These are phyloP conservation scores for Parochlus steinenii DNA, from an alignment of 2,888 invertebrate species.

Conservation along the genomic window DNA sequence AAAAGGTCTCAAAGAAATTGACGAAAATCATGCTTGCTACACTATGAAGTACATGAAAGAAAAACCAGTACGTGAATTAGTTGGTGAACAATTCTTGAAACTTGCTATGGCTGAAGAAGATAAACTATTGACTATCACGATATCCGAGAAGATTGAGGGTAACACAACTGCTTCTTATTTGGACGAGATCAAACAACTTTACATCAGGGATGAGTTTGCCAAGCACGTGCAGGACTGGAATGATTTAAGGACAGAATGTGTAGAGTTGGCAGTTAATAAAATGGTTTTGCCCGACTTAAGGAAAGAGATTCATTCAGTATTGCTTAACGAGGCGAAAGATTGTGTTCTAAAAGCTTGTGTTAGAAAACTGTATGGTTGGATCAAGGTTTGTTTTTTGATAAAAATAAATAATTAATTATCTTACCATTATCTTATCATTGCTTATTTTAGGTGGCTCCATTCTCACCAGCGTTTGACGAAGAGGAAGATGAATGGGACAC, in stretches of 20 bases:
- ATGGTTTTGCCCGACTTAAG: slow-evolving; percentile 81
- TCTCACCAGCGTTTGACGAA: slow-evolving; percentile 70
- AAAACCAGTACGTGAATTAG: slow-evolving; percentile 80
- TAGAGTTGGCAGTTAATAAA: slow-evolving; percentile 71
- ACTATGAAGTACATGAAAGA: slow-evolving; percentile 79
- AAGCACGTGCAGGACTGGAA: slow-evolving; percentile 95
- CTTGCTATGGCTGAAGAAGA: slow-evolving; percentile 67
- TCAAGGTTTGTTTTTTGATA: slow-evolving; percentile 59
- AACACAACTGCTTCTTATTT: slow-evolving; percentile 61
- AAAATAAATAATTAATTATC: neutral
- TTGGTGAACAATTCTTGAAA: slow-evolving; percentile 80
- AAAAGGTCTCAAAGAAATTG: slow-evolving; percentile 85
- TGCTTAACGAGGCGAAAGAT: slow-evolving; percentile 77
- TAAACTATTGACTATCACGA: slow-evolving; percentile 52
- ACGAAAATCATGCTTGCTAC: slow-evolving; percentile 81
- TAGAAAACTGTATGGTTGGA: slow-evolving; percentile 75
- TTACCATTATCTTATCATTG: neutral
- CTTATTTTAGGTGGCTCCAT: slow-evolving; percentile 20
- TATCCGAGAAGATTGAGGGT: slow-evolving; percentile 63
- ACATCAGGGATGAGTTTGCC: slow-evolving; percentile 74
- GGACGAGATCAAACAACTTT: slow-evolving; percentile 68
- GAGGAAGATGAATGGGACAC: slow-evolving; percentile 88
- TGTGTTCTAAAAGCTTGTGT: slow-evolving; percentile 70
- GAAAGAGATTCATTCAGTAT: slow-evolving; percentile 62
- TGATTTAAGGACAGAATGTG: slow-evolving; percentile 66